These are phyloP conservation scores for Ginglymostoma cirratum DNA, from an alignment of 2,113 vertebrate genomes.

Conservation along the genomic window DNA sequence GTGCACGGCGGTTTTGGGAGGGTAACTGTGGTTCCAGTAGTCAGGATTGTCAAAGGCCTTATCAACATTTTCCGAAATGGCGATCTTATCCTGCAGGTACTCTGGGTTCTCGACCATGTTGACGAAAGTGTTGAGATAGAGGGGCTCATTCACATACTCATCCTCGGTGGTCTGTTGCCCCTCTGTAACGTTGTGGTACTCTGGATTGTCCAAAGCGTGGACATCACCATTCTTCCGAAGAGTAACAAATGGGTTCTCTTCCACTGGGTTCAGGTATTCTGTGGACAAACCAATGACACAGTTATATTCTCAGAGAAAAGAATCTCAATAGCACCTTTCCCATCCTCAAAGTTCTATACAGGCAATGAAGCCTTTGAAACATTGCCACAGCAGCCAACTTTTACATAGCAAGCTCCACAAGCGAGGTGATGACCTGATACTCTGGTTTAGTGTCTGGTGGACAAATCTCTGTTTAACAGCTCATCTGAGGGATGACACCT, in stretches of 20 bases:
- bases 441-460: background rate
- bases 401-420: background rate
- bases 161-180: constrained; percentile 78
- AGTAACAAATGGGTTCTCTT: constrained; percentile 92
- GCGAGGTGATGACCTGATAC: background rate
- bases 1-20: constrained; percentile 70
- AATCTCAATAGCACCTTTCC: too few species aligned
- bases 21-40: constrained; percentile 95
- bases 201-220: constrained; percentile 84
- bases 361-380: background rate
- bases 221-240: constrained; percentile 82
- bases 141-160: constrained; percentile 81
- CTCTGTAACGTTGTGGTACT: constrained; percentile 75
- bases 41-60: constrained; percentile 97
- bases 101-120: constrained; percentile 64
- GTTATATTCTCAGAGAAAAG: background rate
- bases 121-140: constrained; percentile 91
- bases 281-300: constrained; percentile 38
- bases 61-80: constrained; percentile 77
- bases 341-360: background rate
- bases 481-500: background rate
- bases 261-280: constrained; percentile 89
- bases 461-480: background rate
- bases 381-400: background rate
- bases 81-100: constrained; percentile 71